A percentile compares a stretch with the other conserved stretches of the same genome.
Evolutionary conservation across 2,797 vertebrate species (phyloP).

Genomic region (Enteromius afrohamiltoni): DNA sequence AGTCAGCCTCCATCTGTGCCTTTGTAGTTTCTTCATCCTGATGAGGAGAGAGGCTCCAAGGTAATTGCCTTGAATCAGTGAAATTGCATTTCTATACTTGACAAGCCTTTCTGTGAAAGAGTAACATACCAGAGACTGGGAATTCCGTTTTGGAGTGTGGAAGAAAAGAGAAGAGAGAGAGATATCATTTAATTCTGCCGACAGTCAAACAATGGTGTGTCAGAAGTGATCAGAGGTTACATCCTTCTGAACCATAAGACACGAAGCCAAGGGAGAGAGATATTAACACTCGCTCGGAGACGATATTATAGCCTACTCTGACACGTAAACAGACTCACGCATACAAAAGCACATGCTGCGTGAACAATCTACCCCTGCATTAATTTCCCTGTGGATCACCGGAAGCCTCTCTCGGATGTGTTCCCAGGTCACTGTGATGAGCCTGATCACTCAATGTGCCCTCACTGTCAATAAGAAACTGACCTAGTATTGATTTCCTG

Average conservation of each 20-base stretch:
- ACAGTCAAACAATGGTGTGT: conserved; percentile 77
- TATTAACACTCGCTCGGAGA: conserved; percentile 51
- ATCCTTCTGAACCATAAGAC: conserved; percentile 71
- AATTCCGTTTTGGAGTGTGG: conserved; percentile 73
- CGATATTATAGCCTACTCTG: conserved; percentile 56
- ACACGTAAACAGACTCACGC: conserved; percentile 47
- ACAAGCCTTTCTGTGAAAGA: conserved; percentile 76
- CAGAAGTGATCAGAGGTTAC: conserved; percentile 78
- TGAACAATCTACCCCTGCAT: conserved; percentile 17
- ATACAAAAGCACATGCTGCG: conserved; percentile 14
- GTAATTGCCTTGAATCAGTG: conserved; percentile 83
- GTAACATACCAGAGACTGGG: conserved; percentile 80
- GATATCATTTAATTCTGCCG: conserved; percentile 79
- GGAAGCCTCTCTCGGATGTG: conserved; percentile 6
- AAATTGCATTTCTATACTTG: conserved; percentile 82
- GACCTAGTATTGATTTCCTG: not conserved
- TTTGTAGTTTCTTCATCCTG: conserved; percentile 62
- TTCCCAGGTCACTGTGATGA: conserved; percentile 15
- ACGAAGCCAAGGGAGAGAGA: conserved; percentile 50
- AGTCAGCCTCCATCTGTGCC: conserved; percentile 62
- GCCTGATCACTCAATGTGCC: not conserved
- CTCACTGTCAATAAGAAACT: conserved; percentile 15
- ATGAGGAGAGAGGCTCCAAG: conserved; percentile 65
- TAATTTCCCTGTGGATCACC: conserved; percentile 19
- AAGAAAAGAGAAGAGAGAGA: conserved; percentile 62